Conservation (phyloP, 2,888 invertebrate genomes). For the Bugulina stolonifera region DNA sequence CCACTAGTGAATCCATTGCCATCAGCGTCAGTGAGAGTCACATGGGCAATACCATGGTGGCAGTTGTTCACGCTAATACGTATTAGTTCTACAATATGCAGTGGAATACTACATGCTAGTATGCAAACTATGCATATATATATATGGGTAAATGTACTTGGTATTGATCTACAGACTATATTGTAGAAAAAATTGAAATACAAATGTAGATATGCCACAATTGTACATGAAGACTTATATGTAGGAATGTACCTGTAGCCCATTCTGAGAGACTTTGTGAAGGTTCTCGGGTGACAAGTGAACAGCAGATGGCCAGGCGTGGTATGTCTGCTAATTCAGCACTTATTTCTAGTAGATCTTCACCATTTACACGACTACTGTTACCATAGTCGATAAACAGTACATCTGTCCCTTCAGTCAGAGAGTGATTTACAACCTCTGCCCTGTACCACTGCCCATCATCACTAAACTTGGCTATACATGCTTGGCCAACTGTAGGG, state of each 20-base stretch:
- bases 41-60: not conserved
- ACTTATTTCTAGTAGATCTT: slow-evolving; percentile 56
- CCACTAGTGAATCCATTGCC: no score
- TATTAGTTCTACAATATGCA: not conserved
- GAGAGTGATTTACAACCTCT: slow-evolving; percentile 47
- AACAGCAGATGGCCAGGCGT: slow-evolving; percentile 33
- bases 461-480: slow-evolving; percentile 37
- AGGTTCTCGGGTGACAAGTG: slow-evolving; percentile 29
- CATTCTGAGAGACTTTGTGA: slow-evolving; percentile 2
- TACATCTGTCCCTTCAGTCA: slow-evolving; percentile 56
- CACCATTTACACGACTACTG: slow-evolving; percentile 55
- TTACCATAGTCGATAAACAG: slow-evolving; percentile 62
- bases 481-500: slow-evolving; percentile 32
- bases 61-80: not conserved
- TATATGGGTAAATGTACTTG: no score
- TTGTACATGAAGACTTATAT: no score
- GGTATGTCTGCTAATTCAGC: slow-evolving; percentile 49
- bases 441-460: slow-evolving; percentile 45
- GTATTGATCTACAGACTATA: no score
- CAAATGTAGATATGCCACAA: no score
- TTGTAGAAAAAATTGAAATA: no score
- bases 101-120: no score
- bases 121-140: no score
- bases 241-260: slow-evolving; percentile 16
- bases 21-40: not conserved